Evolutionary conservation across 1,140 invertebrate species (phyloP).

Genomic region (Drosophila sulfurigaster): DNA sequence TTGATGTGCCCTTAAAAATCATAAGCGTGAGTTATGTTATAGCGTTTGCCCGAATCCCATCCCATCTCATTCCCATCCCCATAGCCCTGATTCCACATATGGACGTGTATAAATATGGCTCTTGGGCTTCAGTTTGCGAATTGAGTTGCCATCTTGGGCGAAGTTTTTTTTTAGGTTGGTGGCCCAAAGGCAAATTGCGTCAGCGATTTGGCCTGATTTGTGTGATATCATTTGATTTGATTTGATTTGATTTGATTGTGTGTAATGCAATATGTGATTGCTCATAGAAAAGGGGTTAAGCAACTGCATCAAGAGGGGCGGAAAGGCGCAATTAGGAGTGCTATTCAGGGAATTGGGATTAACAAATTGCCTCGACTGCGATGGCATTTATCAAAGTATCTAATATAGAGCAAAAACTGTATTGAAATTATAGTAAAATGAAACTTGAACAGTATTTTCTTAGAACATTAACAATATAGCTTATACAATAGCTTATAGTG

Average conservation of each 20-base stretch:
- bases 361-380: not conserved
- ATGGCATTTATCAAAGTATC: not conserved
- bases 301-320: not conserved
- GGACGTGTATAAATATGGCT: slow-evolving; percentile 15
- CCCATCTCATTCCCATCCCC: not conserved
- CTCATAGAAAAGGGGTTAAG: not conserved
- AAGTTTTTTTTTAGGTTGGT: not conserved
- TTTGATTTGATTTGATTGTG: slow-evolving; percentile 58
- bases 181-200: slow-evolving; percentile 64
- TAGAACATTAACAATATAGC: too few relatives aligned
- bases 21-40: slow-evolving; percentile 79
- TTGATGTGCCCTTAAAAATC: slow-evolving; percentile 82
- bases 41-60: not conserved
- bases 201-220: slow-evolving; percentile 76
- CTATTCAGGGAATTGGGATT: slow-evolving; percentile 17
- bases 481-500: too few relatives aligned
- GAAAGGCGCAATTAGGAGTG: slow-evolving; percentile 36
- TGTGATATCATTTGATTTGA: slow-evolving; percentile 68
- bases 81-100: not conserved
- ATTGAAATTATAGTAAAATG: not conserved
- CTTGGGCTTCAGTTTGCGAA: slow-evolving; percentile 8
- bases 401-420: not conserved
- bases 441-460: too few relatives aligned
- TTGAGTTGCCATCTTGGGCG: slow-evolving; percentile 1
- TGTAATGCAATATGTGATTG: slow-evolving; percentile 47